These are phyloP conservation scores for Atractosteus spatula DNA, from an alignment of 2,113 vertebrate genomes.

Conservation along the genomic window DNA sequence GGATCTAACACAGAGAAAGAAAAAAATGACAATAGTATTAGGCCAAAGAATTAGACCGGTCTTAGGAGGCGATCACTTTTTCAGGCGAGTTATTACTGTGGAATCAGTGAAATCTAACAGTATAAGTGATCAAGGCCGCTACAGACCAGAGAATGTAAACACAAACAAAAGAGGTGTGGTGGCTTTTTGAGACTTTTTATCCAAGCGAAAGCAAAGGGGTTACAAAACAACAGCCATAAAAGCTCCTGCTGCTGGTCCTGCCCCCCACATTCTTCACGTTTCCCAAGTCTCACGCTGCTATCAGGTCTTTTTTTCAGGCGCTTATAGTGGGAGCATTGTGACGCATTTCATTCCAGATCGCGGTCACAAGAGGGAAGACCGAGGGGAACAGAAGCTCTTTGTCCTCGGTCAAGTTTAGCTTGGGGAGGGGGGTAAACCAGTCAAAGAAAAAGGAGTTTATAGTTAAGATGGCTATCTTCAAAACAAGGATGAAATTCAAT, in stretches of 20 bases:
- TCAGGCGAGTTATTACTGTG: no score
- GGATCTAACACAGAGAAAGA: no score
- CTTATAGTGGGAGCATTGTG: conserved; percentile 58
- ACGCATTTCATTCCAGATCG: conserved; percentile 30
- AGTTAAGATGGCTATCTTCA: neutral
- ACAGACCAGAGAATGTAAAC: conserved; percentile 7
- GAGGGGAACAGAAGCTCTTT: conserved; percentile 46
- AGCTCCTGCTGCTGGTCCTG: conserved; percentile 42
- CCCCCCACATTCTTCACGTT: conserved; percentile 47
- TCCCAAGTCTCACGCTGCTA: neutral
- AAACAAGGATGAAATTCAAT: no score
- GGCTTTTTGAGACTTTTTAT: neutral
- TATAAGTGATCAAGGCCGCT: no score
- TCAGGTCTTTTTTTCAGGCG: conserved; percentile 31
- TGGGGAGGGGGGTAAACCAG: conserved; percentile 16
- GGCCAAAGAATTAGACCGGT: no score
- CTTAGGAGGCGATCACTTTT: no score
- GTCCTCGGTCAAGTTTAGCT: conserved; percentile 34
- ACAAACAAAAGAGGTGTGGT: conserved; percentile 19
- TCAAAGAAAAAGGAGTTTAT: conserved; percentile 34
- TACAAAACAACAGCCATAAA: conserved; percentile 29
- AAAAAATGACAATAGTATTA: no score
- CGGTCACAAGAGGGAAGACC: conserved; percentile 17
- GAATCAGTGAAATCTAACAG: no score
- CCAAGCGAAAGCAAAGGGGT: conserved; percentile 33